Conservation (phyloP, 1,140 invertebrate species). For the Ostrea denselamellosa region DNA sequence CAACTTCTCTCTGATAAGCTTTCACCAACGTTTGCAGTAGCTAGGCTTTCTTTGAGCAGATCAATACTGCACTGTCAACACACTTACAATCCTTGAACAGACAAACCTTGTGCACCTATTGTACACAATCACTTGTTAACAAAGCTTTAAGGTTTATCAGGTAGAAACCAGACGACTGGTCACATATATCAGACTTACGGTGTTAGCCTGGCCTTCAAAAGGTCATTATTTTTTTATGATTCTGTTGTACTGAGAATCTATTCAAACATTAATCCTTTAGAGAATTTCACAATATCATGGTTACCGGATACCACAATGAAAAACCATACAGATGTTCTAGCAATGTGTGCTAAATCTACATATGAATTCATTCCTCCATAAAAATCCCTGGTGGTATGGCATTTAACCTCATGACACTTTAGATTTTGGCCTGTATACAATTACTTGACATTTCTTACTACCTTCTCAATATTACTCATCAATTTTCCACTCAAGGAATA, state of each 20-base stretch:
- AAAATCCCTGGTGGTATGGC: too few species aligned
- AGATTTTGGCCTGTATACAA: too few species aligned
- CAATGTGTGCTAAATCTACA: too few species aligned
- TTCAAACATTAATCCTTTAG: background rate
- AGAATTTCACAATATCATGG: too few species aligned
- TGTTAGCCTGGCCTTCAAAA: background rate
- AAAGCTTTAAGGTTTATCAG: background rate
- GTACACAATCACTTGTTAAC: background rate
- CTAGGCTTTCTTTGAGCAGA: background rate
- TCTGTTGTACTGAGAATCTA: background rate
- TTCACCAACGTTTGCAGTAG: background rate
- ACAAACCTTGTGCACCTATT: background rate
- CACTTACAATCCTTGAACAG: background rate
- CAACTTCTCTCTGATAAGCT: background rate
- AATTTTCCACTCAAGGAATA: too few species aligned
- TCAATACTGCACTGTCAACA: background rate
- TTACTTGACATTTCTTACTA: too few species aligned
- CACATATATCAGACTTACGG: background rate
- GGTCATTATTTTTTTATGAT: background rate
- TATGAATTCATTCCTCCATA: too few species aligned
- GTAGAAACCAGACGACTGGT: background rate
- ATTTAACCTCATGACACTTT: too few species aligned
- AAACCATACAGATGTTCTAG: too few species aligned
- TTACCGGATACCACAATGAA: too few species aligned
- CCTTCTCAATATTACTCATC: too few species aligned